Evolutionary conservation across 2,113 vertebrate genomes (phyloP).

Genomic region (Capricornis sumatraensis): DNA sequence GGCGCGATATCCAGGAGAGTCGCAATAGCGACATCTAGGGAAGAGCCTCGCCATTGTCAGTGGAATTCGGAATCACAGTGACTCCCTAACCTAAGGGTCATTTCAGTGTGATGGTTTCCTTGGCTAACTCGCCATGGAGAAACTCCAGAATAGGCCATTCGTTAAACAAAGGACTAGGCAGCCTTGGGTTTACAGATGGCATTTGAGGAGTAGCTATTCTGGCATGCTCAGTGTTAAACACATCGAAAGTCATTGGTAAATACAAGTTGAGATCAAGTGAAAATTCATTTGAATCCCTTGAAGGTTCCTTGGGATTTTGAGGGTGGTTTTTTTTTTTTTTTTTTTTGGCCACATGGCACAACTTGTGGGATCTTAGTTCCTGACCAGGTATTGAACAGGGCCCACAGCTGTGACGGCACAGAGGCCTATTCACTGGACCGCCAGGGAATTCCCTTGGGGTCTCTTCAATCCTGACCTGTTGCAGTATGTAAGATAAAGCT

Average conservation of each 20-base stretch:
- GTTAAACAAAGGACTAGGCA: background rate
- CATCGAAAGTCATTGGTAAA: background rate
- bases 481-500: background rate
- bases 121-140: background rate
- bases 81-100: background rate
- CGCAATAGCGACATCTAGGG: constrained; percentile 22
- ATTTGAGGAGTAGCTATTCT: background rate
- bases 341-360: background rate
- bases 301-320: background rate
- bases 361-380: background rate
- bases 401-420: background rate
- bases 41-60: background rate
- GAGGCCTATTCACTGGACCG: background rate
- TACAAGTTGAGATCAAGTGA: background rate
- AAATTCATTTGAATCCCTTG: background rate
- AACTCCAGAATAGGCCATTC: background rate
- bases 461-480: background rate
- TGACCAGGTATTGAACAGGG: background rate
- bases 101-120: background rate
- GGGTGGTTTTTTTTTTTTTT: background rate
- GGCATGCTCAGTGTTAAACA: background rate
- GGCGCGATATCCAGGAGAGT: background rate
- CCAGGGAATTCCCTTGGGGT: background rate
- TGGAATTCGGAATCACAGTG: background rate
- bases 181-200: background rate